These are phyloP conservation scores for Drosophila paranaensis DNA, from an alignment of 2,888 invertebrate genomes.

Conservation along the genomic window DNA sequence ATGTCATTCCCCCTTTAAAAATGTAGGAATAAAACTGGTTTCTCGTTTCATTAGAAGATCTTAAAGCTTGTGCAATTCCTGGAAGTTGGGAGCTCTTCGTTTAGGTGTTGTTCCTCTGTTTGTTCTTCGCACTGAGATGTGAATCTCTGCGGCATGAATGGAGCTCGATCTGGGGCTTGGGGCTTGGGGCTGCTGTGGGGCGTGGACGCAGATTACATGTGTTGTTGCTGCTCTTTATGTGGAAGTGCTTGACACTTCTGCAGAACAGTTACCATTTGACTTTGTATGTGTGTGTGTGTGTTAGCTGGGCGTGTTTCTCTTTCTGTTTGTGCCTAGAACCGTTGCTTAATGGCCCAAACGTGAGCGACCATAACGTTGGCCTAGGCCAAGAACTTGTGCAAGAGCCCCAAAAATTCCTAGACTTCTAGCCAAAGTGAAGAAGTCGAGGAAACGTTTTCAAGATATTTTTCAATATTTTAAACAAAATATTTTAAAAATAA, in stretches of 20 bases:
- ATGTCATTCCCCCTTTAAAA: conserved; percentile 26
- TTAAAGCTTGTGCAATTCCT: conserved; percentile 59
- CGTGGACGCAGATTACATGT: conserved; percentile 3
- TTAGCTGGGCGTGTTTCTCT: conserved; percentile 14
- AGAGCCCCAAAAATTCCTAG: neutral
- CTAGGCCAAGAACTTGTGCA: conserved; percentile 13
- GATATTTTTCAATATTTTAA: neutral
- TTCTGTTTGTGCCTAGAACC: conserved; percentile 30
- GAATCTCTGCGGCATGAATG: conserved; percentile 65
- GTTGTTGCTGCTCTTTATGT: conserved; percentile 41
- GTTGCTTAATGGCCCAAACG: conserved; percentile 66
- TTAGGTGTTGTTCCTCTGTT: conserved; percentile 47
- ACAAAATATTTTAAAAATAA: no score
- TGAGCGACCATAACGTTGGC: conserved; percentile 48
- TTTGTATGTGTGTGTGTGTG: conserved; percentile 2
- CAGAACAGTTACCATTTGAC: conserved; percentile 55
- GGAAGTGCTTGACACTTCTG: conserved; percentile 67
- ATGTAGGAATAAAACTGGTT: conserved; percentile 41
- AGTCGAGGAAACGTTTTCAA: no score
- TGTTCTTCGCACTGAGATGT: conserved; percentile 53
- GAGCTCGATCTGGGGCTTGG: conserved; percentile 34
- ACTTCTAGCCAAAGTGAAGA: neutral
- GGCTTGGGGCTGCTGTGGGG: neutral
- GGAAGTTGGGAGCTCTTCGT: conserved; percentile 46
- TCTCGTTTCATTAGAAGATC: conserved; percentile 39